Conservation (phyloP, 2,797 vertebrate species). For the Yasuhikotakia modesta region DNA sequence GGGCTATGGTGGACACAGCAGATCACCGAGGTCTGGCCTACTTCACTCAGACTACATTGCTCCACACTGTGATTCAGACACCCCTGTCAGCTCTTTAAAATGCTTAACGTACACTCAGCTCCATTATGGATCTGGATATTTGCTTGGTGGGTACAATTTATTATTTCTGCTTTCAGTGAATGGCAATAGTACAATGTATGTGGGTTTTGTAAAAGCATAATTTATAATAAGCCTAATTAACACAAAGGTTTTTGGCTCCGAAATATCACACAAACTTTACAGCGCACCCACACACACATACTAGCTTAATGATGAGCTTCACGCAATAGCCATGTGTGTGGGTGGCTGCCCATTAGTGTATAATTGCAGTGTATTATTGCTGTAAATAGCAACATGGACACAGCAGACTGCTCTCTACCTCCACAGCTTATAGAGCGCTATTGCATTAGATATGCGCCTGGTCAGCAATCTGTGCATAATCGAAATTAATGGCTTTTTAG, state of each 20-base stretch:
- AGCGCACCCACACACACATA: neutral
- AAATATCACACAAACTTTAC: neutral
- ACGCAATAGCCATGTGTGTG: neutral
- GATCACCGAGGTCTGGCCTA: no score
- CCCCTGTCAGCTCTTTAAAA: no score
- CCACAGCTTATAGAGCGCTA: constrained; percentile 7
- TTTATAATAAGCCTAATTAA: neutral
- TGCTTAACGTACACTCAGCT: no score
- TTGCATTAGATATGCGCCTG: constrained; percentile 28
- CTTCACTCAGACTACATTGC: no score
- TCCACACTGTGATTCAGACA: no score
- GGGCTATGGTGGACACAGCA: no score
- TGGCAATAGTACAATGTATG: no score
- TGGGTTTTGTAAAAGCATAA: neutral
- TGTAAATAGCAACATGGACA: neutral
- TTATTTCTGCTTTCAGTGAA: no score
- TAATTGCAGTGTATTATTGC: neutral
- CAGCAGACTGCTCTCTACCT: constrained; percentile 2
- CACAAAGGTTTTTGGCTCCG: neutral
- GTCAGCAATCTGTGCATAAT: constrained; percentile 20
- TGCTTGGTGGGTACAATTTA: no score
- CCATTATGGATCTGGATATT: no score
- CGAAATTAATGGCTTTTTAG: constrained; percentile 17
- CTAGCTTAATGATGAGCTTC: neutral
- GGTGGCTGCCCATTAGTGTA: neutral